Base-by-base conservation (phyloP, 2,113 vertebrate species). In the Saimiri boliviensis region DNA sequence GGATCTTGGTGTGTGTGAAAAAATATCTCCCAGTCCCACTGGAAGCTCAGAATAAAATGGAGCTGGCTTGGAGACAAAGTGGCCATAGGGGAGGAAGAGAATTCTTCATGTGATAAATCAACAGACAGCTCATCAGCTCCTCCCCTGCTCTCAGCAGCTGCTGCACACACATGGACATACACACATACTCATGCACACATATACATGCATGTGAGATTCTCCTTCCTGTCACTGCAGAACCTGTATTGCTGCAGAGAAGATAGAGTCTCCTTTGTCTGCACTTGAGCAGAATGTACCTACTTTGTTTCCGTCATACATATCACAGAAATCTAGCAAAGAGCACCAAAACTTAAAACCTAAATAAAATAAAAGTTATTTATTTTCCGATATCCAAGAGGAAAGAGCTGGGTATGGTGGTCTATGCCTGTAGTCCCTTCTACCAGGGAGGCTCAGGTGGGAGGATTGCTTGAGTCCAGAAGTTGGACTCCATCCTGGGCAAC, bases 381-480 rank as follows among this genome's bases (percentile, higher is more conserved):
- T 95, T 95, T 89, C 82, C 70, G 95, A 83, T 92, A 93, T 89
- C 86, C 30, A 84, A 94, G 58, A 74, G 52, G 16, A 68, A 30
- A 68, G 32, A 68, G 32, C 66, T 35, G 32, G 32, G 66, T 35
- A 30, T 68, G 66, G 66, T 8, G 66, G 66, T n/a, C 16, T 19
- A 68, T 19, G 32, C 66, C 66, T 19, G 32, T n/a, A 68, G 66
- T 68, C 66, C 32, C 32, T 35, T 32, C 32, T 68, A 68, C 66
- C 32, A 68, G 66, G 32, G 13, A 68, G 66, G 32, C 66, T 35
- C 30, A 68, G 32, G 32, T 35, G 16, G 66, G 32, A 68, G 32
- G 32, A 68, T 17, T 35, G 32, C 66, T 35, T 68, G 66, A n/a
- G 66, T 13, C 66, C 66, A 19, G 32, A 30, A 68, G 66, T 68